Base-by-base conservation (phyloP, 2,797 vertebrate species). In the Platalea minor region DNA sequence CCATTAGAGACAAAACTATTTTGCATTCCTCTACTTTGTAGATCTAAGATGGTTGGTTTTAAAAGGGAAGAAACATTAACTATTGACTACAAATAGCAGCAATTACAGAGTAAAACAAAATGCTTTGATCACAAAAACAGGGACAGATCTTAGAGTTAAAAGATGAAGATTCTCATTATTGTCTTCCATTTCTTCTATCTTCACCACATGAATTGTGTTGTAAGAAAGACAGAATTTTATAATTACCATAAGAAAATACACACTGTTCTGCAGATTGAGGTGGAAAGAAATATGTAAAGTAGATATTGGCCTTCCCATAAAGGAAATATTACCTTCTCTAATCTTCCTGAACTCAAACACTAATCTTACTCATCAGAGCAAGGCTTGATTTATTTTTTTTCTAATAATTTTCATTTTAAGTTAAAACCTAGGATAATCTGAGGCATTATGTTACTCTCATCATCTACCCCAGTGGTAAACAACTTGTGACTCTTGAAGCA, bases 131-230 rank as follows among this genome's bases (percentile, higher is more conserved):
- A 60, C n/a, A 69, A 85, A 89, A 75, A 33, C 45, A 76, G 7
- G 7, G 9, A 37, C 23, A 81, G 26, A 68, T 75, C 5, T 43
- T 23, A 37, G 2, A 50, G 5, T 29, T 54, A 67, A 84, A 78
- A 74, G 4, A 54, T 33, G 6, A 83, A 86, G 4, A 39, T 59
- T 89, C 41, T 69, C 2, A 10, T 46, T 43, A 28, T n/a, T 65
- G 7, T 37, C 26, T 85, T 72, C 8, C 11, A 46, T 79, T 87
- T 89, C 35, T 65, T 61, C 14, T 61, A 8, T 54, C 12, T 53
- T 29, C 26, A 91, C 18, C 9, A 65, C 0, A 0, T 2, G 20
- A 46, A 60, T 39, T 68, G 17, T 78, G 6, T 60, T 56, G 12
- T 51, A 68, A 72, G n/a, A 63, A 68, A 72, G n/a, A 63, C 2